Conservation (phyloP, 2,888 invertebrate species). For the Steinernema carpocapsae region DNA sequence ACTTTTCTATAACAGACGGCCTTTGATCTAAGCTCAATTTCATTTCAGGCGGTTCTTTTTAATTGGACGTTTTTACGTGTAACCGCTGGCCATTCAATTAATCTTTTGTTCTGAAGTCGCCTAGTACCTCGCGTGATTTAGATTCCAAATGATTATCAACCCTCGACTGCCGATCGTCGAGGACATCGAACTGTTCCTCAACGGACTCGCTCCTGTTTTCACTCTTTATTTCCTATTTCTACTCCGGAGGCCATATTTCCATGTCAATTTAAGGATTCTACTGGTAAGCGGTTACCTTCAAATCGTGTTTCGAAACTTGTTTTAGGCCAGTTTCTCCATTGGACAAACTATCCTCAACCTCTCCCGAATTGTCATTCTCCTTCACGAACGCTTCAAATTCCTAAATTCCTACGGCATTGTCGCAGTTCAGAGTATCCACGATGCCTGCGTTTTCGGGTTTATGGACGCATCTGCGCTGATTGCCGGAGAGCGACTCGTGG, state of each 20-base stretch:
- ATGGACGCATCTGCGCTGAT: slow-evolving; percentile 16
- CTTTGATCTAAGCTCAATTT: too few relatives aligned
- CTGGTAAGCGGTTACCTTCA: neutral
- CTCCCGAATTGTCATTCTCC: neutral
- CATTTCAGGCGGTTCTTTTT: too few relatives aligned
- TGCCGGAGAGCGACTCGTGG: neutral
- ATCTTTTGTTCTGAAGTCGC: too few relatives aligned
- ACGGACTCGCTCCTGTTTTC: neutral
- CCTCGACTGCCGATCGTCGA: neutral
- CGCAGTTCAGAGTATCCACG: neutral
- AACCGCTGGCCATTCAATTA: too few relatives aligned
- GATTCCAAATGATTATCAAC: too few relatives aligned
- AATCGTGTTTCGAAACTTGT: too few relatives aligned
- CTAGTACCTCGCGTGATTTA: too few relatives aligned
- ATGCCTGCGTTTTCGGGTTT: neutral
- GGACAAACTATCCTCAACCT: neutral
- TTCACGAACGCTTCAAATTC: neutral
- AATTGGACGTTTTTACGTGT: too few relatives aligned
- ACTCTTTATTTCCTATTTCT: neutral
- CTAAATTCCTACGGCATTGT: neutral
- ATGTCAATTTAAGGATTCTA: slow-evolving; percentile 2
- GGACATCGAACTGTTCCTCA: neutral
- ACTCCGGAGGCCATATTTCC: slow-evolving; percentile 3
- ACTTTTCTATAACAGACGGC: too few relatives aligned
- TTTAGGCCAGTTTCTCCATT: slow-evolving; percentile 18